Evolutionary conservation across 2,888 invertebrate genomes (phyloP), one percentile per base, ranked within the genome.

Genomic region (Allacma fusca): DNA sequence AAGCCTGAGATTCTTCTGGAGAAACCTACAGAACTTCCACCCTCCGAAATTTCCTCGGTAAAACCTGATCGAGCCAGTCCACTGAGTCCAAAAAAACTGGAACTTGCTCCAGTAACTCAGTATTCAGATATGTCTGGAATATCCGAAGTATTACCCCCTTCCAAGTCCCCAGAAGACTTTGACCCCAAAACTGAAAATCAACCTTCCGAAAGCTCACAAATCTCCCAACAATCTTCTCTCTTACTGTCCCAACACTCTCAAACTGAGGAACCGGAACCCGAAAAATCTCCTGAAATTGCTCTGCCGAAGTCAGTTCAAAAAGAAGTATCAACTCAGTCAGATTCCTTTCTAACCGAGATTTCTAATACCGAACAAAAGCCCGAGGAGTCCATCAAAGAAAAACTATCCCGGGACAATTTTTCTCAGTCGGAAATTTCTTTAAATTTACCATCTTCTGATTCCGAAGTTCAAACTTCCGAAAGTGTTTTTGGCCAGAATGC

Each of bases 321-420:
- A 62, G 62, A 62, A 23, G n/a, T 62, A 9, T 62, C 62, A 2
- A 62, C 62, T 9, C 62, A 62, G 26, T 62, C 62, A 2, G 62
- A 62, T n/a, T 24, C 62, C 4, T 23, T 62, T 62, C 62, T 62
- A 2, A n/a, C 9, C 24, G 50, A 50, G 16, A 50, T 50, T 50
- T n/a, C 50, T 50, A 1, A 13, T 9, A 50, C 16, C 4, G 19
- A 12, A 16, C 7, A 50, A 50, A 50, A 50, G 16, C 62, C 9
- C 9, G 62, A 62, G 23, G 24, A 23, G 23, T 12, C 62, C 16
- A 57, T 19, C 5, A 57, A 57, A 4, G 57, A 57, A 4, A 19
- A 57, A 21, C 7, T 7, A 57, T 4, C 16, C 13, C 34, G 34
- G 16, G 57, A 57, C 13, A 21, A 57, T 5, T 21, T 57, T 19